Conservation (phyloP, 1,140 invertebrate species). For the Pemphigus obesinymphae region DNA sequence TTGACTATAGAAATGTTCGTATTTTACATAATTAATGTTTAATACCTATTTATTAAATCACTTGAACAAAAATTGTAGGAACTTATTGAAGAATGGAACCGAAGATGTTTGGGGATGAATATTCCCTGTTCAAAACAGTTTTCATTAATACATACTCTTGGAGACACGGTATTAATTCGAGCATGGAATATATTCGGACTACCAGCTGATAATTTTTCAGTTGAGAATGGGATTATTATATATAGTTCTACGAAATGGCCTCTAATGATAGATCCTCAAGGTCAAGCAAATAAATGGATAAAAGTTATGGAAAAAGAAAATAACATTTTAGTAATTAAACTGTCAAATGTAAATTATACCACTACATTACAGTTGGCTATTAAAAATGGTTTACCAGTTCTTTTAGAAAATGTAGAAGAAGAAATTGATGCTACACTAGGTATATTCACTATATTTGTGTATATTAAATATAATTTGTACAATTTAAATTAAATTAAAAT, state of each 20-base stretch:
- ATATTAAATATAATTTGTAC: no score
- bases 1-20: constrained; percentile 65
- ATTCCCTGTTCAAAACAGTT: constrained; percentile 78
- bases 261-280: constrained; percentile 92
- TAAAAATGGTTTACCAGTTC: constrained; percentile 73
- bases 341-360: constrained; percentile 77
- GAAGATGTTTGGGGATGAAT: constrained; percentile 58
- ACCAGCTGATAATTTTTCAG: constrained; percentile 83
- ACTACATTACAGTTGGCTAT: constrained; percentile 74
- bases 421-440: constrained; percentile 76
- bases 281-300: constrained; percentile 93
- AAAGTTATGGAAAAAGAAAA: constrained; percentile 89
- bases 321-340: constrained; percentile 73
- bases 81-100: constrained; percentile 69
- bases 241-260: constrained; percentile 79
- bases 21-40: neutral
- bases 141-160: constrained; percentile 73
- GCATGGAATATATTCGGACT: constrained; percentile 86
- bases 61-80: constrained; percentile 46
- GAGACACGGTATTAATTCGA: constrained; percentile 76
- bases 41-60: neutral
- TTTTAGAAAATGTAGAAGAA: constrained; percentile 81
- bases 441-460: constrained; percentile 40
- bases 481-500: neutral
- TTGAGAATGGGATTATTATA: constrained; percentile 92